These are phyloP conservation scores for Acromyrmex echinatior DNA, from an alignment of 1,140 invertebrate species.

Conservation along the genomic window DNA sequence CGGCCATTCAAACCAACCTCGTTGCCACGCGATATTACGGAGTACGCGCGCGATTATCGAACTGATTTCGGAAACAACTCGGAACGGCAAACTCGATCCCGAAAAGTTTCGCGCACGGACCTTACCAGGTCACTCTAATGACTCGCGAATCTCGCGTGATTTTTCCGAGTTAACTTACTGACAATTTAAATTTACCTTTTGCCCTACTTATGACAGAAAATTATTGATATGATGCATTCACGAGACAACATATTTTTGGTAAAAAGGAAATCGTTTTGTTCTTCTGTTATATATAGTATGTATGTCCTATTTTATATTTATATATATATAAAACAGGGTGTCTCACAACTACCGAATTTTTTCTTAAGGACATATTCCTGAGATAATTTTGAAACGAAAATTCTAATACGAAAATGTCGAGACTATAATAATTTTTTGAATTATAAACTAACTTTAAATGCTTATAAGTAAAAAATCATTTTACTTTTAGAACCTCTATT, in stretches of 20 bases:
- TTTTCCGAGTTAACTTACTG: background rate
- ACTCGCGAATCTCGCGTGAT: background rate
- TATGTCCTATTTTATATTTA: no score
- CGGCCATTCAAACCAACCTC: conserved; percentile 54
- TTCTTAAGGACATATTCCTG: no score
- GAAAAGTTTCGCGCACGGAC: conserved; percentile 29
- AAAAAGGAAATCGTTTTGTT: no score
- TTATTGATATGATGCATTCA: background rate
- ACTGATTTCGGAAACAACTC: conserved; percentile 16
- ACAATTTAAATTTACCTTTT: background rate
- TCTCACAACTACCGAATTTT: no score
- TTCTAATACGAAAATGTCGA: no score
- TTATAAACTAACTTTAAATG: no score
- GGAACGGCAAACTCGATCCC: conserved; percentile 18
- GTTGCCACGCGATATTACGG: conserved; percentile 41
- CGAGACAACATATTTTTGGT: background rate
- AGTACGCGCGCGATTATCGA: conserved; percentile 52
- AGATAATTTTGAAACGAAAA: no score
- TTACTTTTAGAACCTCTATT: no score
- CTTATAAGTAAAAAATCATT: no score
- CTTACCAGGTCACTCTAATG: conserved; percentile 24
- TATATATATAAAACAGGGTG: no score
- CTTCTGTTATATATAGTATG: background rate
- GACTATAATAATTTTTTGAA: no score
- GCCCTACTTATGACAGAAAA: background rate